Base-by-base conservation (phyloP, 2,797 vertebrate species). In the Chelidonichthys spinosus region DNA sequence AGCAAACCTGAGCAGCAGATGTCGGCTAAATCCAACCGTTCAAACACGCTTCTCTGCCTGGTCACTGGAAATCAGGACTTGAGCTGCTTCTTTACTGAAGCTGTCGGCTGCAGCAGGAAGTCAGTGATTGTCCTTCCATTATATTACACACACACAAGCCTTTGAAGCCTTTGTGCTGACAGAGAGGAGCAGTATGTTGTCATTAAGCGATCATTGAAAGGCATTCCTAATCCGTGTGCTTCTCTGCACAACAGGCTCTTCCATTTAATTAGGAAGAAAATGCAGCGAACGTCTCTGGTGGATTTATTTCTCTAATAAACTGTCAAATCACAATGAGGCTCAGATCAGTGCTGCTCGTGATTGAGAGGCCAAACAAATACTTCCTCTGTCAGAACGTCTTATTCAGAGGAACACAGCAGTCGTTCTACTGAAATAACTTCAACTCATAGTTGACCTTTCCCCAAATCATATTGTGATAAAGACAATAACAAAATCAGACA, bases 11-110 rank as follows among this genome's bases (percentile, higher is more conserved):
- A 92, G 81, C 89, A 79, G 92, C 96, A 97, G 97, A 95, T 96
- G 96, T 92, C 87, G 75, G 81, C 94, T 95, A 98, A 98, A 98
- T 98, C 97, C 96, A 81, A 95, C 92, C 92, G 90, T 95, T 95
- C 96, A 98, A 99, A 97, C 90, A 96, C 61, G 72, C 90, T 82
- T 58, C 75, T 64, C 75, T 78, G 35, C 71, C 92, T 83, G 85
- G 93, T 93, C 91, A 91, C 83, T 75, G 79, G 32, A 95, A 95
- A 95, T 95, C 94, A 93, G 93, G 89, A 90, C 92, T 71, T 63
- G 87, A 86, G 89, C 78, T 85, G 75, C 82, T 86, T 47, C 69
- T 79, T 3, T 74, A n/a, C 83, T 65, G 71, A 63, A 46, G 77
- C 79, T 72, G 76, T 74, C 71, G 64, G 54, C 69, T 4, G 47